Evolutionary conservation across 1,140 invertebrate genomes (phyloP), one percentile per base, ranked within the genome.

Genomic region (Drosophila nannoptera): DNA sequence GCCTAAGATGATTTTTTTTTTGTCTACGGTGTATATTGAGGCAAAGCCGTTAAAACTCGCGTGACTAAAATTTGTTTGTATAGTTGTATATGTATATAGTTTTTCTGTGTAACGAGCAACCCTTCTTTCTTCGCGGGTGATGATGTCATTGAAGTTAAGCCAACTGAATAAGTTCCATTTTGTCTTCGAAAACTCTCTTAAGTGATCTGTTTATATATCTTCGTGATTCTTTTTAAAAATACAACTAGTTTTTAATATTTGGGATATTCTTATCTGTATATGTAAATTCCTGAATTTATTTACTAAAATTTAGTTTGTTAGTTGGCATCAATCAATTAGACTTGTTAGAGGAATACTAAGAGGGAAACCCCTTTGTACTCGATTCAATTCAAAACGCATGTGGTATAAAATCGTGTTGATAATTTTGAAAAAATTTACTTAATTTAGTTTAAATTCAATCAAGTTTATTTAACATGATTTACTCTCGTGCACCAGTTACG

Each of bases 131-230:
- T 14, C 59, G 38, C 49, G 49, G 14, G 11, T 36, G 40, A 84
- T 82, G 78, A 82, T 84, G 78, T 82, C 78, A 82, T 59, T 22
- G 14, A 67, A 45, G 46, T 65, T 33, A 29, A 53, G 32, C 33
- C 61, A 69, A 65, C 55, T 69, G 66, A 48, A 69, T 35, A 55
- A 11, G 52, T 43, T 48, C 32, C 31, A 7, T 38, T 38, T 38
- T 4, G 11, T 11, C 14, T 29, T 40, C 4, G 2, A 58, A 59
- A 22, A 22, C 3, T 22, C 22, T 22, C 50, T 64, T 36, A 12
- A 9, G 11, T 22, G 12, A 16, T 32, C 22, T 22, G 3, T 22
- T 22, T 22, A 22, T 22, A 3, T 2, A 22, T 22, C 1, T 22
- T 22, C 22, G 22, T 22, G 22, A 43, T 43, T 43, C 40, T 43